Conservation (phyloP, 1,140 invertebrate species). For the Pantala flavescens region DNA sequence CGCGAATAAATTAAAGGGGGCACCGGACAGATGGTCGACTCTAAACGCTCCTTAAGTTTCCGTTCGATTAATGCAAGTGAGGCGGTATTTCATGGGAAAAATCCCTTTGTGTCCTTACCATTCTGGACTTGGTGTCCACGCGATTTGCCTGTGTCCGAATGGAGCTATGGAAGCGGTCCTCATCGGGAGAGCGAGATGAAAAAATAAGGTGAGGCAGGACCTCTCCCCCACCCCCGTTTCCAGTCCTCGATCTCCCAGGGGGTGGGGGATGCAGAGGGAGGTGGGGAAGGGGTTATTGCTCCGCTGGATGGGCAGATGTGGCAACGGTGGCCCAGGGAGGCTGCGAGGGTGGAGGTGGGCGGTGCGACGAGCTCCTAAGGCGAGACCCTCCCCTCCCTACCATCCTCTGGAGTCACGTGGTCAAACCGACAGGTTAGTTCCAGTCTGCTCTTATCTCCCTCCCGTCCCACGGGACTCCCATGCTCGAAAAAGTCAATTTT, state of each 20-base stretch:
- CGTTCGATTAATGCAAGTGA: no score
- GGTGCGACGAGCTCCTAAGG: neutral
- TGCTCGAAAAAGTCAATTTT: neutral
- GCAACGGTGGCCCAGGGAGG: neutral
- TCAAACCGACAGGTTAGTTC: neutral
- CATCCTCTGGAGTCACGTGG: neutral
- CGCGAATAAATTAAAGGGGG: no score
- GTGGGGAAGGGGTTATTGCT: neutral
- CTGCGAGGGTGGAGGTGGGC: neutral
- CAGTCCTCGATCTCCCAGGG: neutral
- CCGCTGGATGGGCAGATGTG: neutral
- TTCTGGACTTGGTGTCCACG: no score
- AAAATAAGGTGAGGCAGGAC: no score
- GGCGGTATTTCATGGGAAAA: no score
- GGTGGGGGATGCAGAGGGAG: neutral
- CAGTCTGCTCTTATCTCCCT: neutral
- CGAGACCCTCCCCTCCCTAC: neutral
- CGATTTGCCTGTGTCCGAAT: no score
- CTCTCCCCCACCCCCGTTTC: neutral
- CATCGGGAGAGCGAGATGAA: no score
- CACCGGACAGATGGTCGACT: no score
- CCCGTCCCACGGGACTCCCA: neutral
- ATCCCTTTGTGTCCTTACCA: no score
- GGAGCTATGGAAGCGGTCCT: no score
- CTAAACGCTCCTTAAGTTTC: no score